Base-by-base conservation (phyloP, 2,888 invertebrate genomes). In the Dendrolimus pini region DNA sequence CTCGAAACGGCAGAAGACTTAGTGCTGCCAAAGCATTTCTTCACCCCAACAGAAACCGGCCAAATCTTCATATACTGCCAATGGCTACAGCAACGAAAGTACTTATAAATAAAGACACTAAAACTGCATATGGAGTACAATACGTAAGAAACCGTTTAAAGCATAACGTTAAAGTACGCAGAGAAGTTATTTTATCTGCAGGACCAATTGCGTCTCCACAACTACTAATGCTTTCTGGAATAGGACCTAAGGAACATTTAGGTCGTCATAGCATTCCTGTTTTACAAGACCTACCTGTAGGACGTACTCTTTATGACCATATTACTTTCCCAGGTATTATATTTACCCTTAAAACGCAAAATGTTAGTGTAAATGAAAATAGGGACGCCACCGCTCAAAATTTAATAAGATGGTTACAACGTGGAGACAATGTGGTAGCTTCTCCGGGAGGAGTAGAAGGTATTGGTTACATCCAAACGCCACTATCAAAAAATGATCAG, bases 171-270 rank as follows among this genome's bases (percentile, higher is more conserved):
- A 74, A 70, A 58, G 94, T 94, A 0, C 83, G 90, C 54, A 93
- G 92, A 67, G 95, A 95, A 80, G 93, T 96, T 0, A 94, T 97
- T 58, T 63, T 96, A 3, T 93, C 94, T 9, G 95, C 94, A 1
- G 96, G 96, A 0, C 93, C 96, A 0, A 94, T 97, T 59, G 96
- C 95, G 66, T 93, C 94, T 0, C 96, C 97, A 0, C 97, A 97
- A 72, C 77, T 97, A 9, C 90, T 97, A 7, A 95, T 97, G 96
- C 77, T 96, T 14, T 95, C 95, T 0, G 96, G 96, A 2, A 81
- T 95, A 9, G 94, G 94, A 2, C 94, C 93, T 0, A 84, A 82
- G n/a, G 80, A 92, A 55, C 93, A 94, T 64, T 83, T 94, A 3
- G 73, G 78, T 41, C 80, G 86, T 59, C 71, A 88, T 54, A 89